Base-by-base conservation (phyloP, 1,140 invertebrate species). In the Gyrodactylus bullatarudis region DNA sequence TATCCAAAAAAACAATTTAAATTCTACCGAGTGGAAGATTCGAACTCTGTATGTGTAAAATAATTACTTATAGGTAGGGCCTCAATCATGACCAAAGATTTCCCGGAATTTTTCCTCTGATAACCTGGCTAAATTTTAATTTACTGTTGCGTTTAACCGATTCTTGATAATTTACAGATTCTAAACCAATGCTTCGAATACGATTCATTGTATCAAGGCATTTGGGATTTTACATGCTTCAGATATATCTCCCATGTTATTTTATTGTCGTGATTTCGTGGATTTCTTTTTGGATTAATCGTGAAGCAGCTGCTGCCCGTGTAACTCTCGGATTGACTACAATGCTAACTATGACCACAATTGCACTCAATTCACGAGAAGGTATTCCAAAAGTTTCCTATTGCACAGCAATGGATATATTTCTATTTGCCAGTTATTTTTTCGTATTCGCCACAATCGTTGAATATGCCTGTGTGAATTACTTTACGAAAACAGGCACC, bases 381-480 rank as follows among this genome's bases (percentile, higher is more conserved):
- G 81, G 82, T 70, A 78, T 85, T 73, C 84, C 85, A n/a, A 79
- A 82, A 74, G 84, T 85, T 19, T 81, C 82, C 1, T 92, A 92
- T 77, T 88, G 88, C 2, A 93, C 89, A 1, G 89, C 89, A 0
- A 80, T 93, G 0, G 89, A 93, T 80, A 89, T 89, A 86, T 95
- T 92, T 79, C 83, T 93, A 16, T 83, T 91, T 26, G 89, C 91
- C 86, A 90, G 89, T 78, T 91, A 94, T 78, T 86, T 88, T 25
- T 95, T 91, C 78, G 90, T 89, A 77, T 90, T 93, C 75, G 89
- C 89, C 0, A 91, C 90, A 0, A 81, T 94, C 1, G 80, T 93
- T 1, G 89, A 94, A 79, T 94, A 92, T 77, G 90, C 90, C 1
- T 88, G 88, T 0, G 91, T 94, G 0, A 90, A 93, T 81, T 93